A percentile compares a stretch with the other conserved stretches of the same genome.
These are phyloP conservation scores for Todus mexicanus DNA, from an alignment of 2,797 vertebrate species.

Conservation along the genomic window DNA sequence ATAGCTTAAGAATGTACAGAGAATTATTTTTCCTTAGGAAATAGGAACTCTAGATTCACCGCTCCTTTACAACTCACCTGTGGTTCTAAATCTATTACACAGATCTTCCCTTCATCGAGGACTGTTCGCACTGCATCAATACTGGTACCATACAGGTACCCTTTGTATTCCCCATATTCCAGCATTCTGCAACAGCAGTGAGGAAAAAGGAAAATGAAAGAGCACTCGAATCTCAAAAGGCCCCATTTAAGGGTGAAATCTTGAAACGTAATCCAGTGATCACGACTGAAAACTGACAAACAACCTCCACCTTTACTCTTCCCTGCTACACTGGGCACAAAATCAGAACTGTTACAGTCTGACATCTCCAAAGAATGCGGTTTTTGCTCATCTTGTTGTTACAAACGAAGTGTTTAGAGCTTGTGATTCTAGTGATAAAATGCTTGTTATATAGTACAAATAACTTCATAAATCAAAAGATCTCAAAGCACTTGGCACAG, in stretches of 20 bases:
- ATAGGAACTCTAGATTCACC: background rate
- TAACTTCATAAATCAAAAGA: background rate
- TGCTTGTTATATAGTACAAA: background rate
- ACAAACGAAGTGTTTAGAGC: background rate
- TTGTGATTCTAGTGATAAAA: background rate
- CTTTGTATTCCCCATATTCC: constrained; percentile 90
- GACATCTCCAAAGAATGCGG: background rate
- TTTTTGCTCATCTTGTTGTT: background rate
- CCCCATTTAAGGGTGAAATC: background rate
- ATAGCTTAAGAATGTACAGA: background rate
- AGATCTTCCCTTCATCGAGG: constrained; percentile 85
- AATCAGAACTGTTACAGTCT: background rate
- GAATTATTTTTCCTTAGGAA: background rate
- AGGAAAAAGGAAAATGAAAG: background rate
- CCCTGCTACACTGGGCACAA: background rate
- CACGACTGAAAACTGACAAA: background rate
- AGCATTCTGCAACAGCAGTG: constrained; percentile 80
- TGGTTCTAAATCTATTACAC: constrained; percentile 90
- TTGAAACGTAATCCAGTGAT: background rate
- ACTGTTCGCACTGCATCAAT: constrained; percentile 82
- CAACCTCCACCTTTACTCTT: background rate
- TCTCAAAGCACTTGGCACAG: background rate
- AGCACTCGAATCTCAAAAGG: background rate
- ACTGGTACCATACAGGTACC: constrained; percentile 90
- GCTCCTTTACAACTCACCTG: constrained; percentile 74